Percentiles rank a stretch among this genome's conserved stretches.
Conservation (phyloP, 2,888 invertebrate species). For the Serripes groenlandicus region DNA sequence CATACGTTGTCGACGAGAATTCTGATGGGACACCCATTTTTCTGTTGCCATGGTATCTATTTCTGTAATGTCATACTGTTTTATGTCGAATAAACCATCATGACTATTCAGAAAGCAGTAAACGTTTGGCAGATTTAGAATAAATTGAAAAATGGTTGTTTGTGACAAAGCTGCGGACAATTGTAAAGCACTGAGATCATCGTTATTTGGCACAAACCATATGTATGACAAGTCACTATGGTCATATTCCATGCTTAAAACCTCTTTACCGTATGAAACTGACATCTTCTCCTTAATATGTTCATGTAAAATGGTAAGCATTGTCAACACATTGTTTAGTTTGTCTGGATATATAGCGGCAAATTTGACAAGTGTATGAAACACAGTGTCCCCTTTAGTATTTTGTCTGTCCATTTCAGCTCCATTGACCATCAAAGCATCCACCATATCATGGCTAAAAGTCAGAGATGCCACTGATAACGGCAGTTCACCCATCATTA, state of each 20-base stretch:
- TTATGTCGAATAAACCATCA: slow-evolving; percentile 78
- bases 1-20: slow-evolving; percentile 31
- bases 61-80: slow-evolving; percentile 77
- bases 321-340: slow-evolving; percentile 42
- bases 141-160: slow-evolving; percentile 69
- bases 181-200: slow-evolving; percentile 71
- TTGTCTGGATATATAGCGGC: slow-evolving; percentile 74
- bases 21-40: slow-evolving; percentile 53
- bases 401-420: slow-evolving; percentile 69
- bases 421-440: slow-evolving; percentile 60
- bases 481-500: slow-evolving; percentile 75
- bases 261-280: background rate
- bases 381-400: slow-evolving; percentile 70
- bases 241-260: slow-evolving; percentile 54
- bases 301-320: slow-evolving; percentile 56
- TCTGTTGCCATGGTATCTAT: slow-evolving; percentile 73
- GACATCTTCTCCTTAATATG: slow-evolving; percentile 47
- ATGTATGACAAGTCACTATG: slow-evolving; percentile 67
- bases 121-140: slow-evolving; percentile 72
- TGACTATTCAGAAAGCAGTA: slow-evolving; percentile 75
- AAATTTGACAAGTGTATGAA: slow-evolving; percentile 70
- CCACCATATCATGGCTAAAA: slow-evolving; percentile 60
- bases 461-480: slow-evolving; percentile 71
- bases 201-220: slow-evolving; percentile 74
- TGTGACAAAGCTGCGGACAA: slow-evolving; percentile 72